These are phyloP conservation scores for Cryptotis parvus DNA, from an alignment of 2,113 vertebrate species.

Conservation along the genomic window DNA sequence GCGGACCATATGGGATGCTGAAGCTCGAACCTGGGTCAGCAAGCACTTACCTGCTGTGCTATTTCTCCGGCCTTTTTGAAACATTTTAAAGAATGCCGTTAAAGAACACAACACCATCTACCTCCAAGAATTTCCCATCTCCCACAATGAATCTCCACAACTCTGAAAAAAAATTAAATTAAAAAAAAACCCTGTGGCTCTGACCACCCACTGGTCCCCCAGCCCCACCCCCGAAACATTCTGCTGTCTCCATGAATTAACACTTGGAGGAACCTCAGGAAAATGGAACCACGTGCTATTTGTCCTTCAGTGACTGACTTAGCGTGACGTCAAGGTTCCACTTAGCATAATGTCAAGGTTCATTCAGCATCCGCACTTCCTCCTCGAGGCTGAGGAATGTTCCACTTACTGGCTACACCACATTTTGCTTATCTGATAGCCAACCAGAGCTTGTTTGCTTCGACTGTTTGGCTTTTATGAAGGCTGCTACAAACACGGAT, in stretches of 20 bases:
- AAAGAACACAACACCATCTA: neutral
- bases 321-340: neutral
- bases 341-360: neutral
- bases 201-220: neutral
- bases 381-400: neutral
- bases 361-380: neutral
- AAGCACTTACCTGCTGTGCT: no score
- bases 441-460: neutral
- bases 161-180: no score
- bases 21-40: no score
- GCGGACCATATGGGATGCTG: no score
- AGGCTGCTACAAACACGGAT: neutral
- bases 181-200: no score
- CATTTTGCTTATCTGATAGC: neutral
- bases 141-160: neutral
- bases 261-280: neutral
- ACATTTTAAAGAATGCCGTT: neutral
- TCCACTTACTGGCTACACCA: neutral
- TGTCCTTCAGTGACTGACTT: neutral
- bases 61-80: neutral
- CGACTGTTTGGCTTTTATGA: neutral
- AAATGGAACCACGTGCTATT: neutral
- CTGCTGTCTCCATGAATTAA: neutral
- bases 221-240: neutral
- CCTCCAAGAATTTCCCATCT: neutral